Evolutionary conservation across 2,797 vertebrate species (phyloP).

Genomic region (Scleropages formosus): DNA sequence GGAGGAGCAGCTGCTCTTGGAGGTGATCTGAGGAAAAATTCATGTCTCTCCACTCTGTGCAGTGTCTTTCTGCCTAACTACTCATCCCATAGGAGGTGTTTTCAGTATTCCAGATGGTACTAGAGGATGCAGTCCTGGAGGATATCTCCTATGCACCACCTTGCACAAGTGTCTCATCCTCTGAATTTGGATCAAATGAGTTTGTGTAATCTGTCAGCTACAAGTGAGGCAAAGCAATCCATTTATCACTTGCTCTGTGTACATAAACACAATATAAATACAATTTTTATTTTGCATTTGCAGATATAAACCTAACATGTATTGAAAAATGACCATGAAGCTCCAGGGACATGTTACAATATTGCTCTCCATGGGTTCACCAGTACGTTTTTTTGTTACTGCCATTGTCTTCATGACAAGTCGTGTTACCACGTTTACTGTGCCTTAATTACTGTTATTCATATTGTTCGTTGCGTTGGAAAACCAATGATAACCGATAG

Average conservation of each 20-base stretch:
- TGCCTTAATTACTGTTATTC: too few relatives aligned
- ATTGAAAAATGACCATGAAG: too few relatives aligned
- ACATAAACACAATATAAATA: too few relatives aligned
- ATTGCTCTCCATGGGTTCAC: too few relatives aligned
- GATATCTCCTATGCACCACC: slow-evolving; percentile 13
- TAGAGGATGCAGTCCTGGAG: background rate
- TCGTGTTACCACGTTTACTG: too few relatives aligned
- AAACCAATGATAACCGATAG: too few relatives aligned
- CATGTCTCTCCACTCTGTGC: slow-evolving; percentile 50
- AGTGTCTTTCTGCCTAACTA: slow-evolving; percentile 18
- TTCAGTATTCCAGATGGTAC: slow-evolving; percentile 24
- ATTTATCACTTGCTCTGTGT: background rate
- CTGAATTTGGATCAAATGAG: slow-evolving; percentile 20
- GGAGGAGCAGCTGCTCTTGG: background rate
- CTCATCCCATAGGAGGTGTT: slow-evolving; percentile 23
- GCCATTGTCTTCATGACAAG: too few relatives aligned
- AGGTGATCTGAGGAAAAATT: slow-evolving; percentile 46
- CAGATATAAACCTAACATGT: too few relatives aligned
- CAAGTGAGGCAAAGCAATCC: slow-evolving; percentile 1
- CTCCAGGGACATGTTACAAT: too few relatives aligned
- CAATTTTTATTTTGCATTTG: too few relatives aligned
- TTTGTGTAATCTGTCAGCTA: slow-evolving; percentile 11
- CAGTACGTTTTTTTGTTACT: too few relatives aligned
- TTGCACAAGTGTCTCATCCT: slow-evolving; percentile 4
- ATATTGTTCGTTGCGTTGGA: too few relatives aligned